Conservation (phyloP, 2,797 vertebrate genomes). For the Sebastes hubbsi region DNA sequence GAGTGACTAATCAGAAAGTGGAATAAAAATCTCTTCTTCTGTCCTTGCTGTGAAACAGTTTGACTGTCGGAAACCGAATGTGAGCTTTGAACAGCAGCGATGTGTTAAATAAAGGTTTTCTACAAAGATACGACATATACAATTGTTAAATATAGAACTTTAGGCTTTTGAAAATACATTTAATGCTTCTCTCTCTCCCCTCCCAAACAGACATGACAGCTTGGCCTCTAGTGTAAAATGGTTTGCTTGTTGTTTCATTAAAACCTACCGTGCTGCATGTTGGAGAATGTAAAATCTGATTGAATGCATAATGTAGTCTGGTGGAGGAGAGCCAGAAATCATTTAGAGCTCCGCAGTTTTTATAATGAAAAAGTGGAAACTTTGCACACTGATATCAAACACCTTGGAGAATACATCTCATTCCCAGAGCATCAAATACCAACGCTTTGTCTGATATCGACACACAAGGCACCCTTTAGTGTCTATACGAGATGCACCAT, state of each 20-base stretch:
- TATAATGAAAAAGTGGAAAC: neutral
- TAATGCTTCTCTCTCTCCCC: conserved; percentile 84
- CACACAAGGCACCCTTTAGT: too few species aligned
- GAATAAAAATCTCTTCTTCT: neutral
- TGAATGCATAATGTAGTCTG: conserved; percentile 31
- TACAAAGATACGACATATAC: conserved; percentile 95
- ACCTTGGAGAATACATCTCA: neutral
- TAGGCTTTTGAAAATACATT: conserved; percentile 95
- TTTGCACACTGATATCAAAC: neutral
- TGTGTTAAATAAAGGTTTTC: conserved; percentile 89
- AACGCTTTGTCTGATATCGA: too few species aligned
- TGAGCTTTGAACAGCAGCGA: neutral
- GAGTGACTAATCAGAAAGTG: neutral
- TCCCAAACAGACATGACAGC: conserved; percentile 15
- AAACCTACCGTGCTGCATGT: conserved; percentile 85
- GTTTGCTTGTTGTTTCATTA: conserved; percentile 52
- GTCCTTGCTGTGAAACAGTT: neutral
- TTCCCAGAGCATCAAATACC: too few species aligned
- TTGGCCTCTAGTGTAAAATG: conserved; percentile 82
- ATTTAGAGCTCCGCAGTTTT: neutral
- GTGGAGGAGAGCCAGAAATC: conserved; percentile 13
- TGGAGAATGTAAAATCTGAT: conserved; percentile 80
- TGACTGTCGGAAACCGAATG: neutral
- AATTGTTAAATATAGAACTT: conserved; percentile 97
- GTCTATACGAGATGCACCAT: too few species aligned